phyloP scores from a whole-genome alignment of 2,888 invertebrate genomes.

The Stramonita haemastoma region DNA sequence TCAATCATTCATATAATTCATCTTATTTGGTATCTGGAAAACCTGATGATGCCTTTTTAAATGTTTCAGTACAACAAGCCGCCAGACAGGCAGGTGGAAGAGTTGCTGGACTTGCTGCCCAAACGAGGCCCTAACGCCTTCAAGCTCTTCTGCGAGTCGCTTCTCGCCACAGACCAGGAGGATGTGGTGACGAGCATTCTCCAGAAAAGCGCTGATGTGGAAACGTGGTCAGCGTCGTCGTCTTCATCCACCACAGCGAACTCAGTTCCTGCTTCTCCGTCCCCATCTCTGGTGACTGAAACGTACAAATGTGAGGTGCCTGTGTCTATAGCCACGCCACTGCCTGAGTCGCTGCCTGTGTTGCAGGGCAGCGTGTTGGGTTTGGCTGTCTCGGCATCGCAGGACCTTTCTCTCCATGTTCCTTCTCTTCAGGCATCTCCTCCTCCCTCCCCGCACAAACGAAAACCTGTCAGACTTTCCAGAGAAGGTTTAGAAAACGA shows the following conservation, averaged over 20 bases:
- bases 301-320: constrained; percentile 26
- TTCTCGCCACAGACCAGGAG: constrained; percentile 64
- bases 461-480: constrained; percentile 10
- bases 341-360: background rate
- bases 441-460: constrained; percentile 28
- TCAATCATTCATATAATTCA: too few relatives aligned
- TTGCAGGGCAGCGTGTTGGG: background rate
- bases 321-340: background rate
- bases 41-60: background rate
- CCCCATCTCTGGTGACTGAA: background rate
- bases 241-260: constrained; percentile 5
- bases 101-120: constrained; percentile 61
- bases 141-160: constrained; percentile 65
- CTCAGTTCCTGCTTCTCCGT: background rate
- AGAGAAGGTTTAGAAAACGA: constrained; percentile 11
- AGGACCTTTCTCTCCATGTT: background rate
- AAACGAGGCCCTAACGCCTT: constrained; percentile 64
- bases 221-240: constrained; percentile 31
- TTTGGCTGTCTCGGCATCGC: background rate
- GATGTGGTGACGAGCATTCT: constrained; percentile 55
- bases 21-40: background rate
- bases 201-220: background rate
- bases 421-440: background rate
- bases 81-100: constrained; percentile 65
- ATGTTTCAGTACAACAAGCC: constrained; percentile 58